These are phyloP conservation scores for Meleagris gallopavo DNA, from an alignment of 2,113 vertebrate genomes.

Conservation along the genomic window DNA sequence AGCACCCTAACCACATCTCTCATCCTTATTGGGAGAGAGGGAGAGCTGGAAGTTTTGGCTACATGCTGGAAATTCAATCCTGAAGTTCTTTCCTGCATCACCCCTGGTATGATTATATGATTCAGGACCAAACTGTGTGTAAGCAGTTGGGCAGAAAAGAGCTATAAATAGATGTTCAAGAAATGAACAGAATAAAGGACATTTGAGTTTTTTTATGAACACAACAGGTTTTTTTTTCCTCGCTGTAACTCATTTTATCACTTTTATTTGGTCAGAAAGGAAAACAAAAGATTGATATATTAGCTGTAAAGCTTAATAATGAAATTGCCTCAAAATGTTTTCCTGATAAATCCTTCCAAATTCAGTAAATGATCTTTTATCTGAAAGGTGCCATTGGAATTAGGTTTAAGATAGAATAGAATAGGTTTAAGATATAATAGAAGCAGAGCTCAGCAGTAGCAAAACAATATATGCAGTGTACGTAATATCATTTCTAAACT, in stretches of 20 bases:
- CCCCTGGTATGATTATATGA: accelerated
- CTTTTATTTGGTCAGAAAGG: neutral
- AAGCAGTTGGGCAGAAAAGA: neutral
- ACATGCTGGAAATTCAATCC: neutral
- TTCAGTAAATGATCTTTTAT: neutral
- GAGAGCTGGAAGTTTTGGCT: neutral
- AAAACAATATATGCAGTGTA: neutral
- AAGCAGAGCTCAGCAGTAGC: neutral
- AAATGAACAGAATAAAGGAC: neutral
- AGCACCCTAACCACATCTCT: neutral
- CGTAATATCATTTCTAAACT: neutral
- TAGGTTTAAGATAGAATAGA: neutral
- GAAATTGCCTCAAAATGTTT: neutral
- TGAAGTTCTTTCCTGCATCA: neutral
- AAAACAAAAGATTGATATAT: neutral
- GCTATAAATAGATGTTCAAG: neutral
- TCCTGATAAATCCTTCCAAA: neutral
- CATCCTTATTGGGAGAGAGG: neutral
- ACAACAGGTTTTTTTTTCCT: neutral
- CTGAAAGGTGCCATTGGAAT: neutral
- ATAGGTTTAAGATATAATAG: neutral
- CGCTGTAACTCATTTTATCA: neutral
- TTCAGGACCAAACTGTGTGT: neutral
- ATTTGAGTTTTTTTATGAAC: neutral
- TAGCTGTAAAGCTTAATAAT: neutral